Percentiles rank a stretch among this genome's conserved stretches.
Conservation (phyloP, 2,888 invertebrate species). For the Desoria tigrina region DNA sequence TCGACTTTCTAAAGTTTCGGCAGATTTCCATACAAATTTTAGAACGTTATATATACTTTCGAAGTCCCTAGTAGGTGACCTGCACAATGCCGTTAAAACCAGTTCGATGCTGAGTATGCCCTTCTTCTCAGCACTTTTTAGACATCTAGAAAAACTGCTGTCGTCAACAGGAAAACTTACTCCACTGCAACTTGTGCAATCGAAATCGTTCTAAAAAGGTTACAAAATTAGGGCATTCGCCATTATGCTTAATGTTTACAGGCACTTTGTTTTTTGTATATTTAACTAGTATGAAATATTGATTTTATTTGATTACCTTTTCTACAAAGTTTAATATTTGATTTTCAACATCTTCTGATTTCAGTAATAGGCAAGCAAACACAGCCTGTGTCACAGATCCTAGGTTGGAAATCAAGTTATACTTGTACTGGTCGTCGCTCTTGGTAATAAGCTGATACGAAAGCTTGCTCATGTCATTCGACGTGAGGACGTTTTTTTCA, state of each 20-base stretch:
- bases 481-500: not conserved
- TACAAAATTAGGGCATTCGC: too few relatives aligned
- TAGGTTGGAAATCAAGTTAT: not conserved
- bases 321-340: not conserved
- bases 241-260: too few relatives aligned
- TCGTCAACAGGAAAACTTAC: constrained; percentile 39
- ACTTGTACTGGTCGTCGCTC: not conserved
- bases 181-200: not conserved
- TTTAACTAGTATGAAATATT: too few relatives aligned
- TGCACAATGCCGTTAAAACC: constrained; percentile 35
- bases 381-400: constrained; percentile 4
- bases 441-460: constrained; percentile 28
- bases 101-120: constrained; percentile 41
- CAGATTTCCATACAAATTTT: constrained; percentile 39
- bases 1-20: constrained; percentile 31
- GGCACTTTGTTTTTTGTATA: too few relatives aligned
- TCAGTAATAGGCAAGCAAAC: constrained; percentile 14
- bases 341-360: not conserved
- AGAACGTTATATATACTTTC: constrained; percentile 32
- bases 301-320: constrained; percentile 2
- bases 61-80: constrained; percentile 16
- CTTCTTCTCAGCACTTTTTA: constrained; percentile 34
- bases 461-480: constrained; percentile 36
- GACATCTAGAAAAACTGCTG: constrained; percentile 37
- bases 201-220: too few relatives aligned